A percentile compares a stretch with the other conserved stretches of the same genome.
Evolutionary conservation across 2,888 invertebrate species (phyloP).

Genomic region (Dasysyrphus tricinctus): DNA sequence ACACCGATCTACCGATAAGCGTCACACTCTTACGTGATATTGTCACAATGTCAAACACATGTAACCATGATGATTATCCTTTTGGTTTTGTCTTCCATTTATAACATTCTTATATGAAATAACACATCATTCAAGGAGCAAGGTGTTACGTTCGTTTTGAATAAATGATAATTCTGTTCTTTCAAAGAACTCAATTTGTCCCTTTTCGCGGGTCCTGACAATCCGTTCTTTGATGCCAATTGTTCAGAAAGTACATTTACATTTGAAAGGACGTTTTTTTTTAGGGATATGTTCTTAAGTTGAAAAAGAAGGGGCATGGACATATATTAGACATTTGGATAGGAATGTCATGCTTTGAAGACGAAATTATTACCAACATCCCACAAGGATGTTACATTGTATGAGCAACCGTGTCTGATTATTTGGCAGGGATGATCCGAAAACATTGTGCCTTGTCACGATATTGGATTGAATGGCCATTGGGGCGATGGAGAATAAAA

Average conservation of each 20-base stretch:
- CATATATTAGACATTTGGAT: not conserved
- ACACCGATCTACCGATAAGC: conserved; percentile 71
- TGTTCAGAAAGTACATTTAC: conserved; percentile 62
- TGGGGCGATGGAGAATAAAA: conserved; percentile 40
- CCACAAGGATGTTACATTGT: conserved; percentile 28
- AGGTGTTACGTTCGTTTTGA: conserved; percentile 67
- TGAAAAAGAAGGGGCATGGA: not conserved
- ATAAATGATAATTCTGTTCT: conserved; percentile 69
- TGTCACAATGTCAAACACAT: conserved; percentile 73
- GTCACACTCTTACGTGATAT: conserved; percentile 73
- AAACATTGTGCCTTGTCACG: conserved; percentile 58
- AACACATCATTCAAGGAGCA: conserved; percentile 24
- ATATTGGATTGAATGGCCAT: conserved; percentile 63
- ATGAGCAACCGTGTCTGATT: conserved; percentile 21
- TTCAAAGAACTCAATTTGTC: conserved; percentile 69
- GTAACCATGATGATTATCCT: conserved; percentile 72
- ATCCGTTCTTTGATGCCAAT: conserved; percentile 63
- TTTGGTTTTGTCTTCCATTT: conserved; percentile 53
- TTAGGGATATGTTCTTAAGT: not conserved
- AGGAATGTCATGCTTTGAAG: conserved; percentile 31
- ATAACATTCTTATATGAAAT: conserved; percentile 19
- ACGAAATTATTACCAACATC: conserved; percentile 37
- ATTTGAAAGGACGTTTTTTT: conserved; percentile 25
- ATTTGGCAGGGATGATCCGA: conserved; percentile 58
- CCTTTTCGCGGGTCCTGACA: conserved; percentile 48